Evolutionary conservation across 2,797 vertebrate genomes (phyloP).

Genomic region (Notoglanidium macrostoma): DNA sequence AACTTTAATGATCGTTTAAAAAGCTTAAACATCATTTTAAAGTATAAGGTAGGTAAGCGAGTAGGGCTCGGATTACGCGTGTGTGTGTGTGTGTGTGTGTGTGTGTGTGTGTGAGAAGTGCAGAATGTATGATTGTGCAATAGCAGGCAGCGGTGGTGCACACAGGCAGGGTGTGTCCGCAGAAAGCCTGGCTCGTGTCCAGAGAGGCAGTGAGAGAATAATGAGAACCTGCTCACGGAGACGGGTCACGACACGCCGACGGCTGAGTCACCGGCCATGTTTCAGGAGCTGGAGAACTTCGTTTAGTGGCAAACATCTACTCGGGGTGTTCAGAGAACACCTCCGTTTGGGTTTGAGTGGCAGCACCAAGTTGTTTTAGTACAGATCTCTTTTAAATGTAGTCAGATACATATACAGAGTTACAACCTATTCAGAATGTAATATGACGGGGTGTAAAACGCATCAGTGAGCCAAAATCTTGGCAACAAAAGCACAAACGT

Average conservation of each 20-base stretch:
- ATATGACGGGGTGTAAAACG: background rate
- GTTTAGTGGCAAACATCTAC: background rate
- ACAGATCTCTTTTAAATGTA: background rate
- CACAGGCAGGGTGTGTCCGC: slow-evolving; percentile 29
- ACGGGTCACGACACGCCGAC: slow-evolving; percentile 9
- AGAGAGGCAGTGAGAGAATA: background rate
- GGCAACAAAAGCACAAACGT: background rate
- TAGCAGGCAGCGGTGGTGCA: background rate
- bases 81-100: slow-evolving; percentile 1
- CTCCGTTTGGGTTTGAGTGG: background rate
- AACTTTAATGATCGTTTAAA: slow-evolving; percentile 6
- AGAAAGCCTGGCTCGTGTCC: slow-evolving; percentile 16
- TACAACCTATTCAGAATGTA: background rate
- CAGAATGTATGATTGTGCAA: slow-evolving; percentile 12
- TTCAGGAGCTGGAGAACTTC: background rate
- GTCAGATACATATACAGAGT: background rate
- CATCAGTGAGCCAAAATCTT: background rate
- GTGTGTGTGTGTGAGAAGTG: background rate
- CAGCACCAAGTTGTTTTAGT: background rate
- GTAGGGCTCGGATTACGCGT: background rate
- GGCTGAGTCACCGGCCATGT: slow-evolving; percentile 20
- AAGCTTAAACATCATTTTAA: background rate
- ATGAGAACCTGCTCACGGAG: slow-evolving; percentile 2
- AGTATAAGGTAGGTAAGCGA: background rate
- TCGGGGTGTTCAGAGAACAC: background rate